A percentile compares a stretch with the other conserved stretches of the same genome.
These are phyloP conservation scores for Gymnodraco acuticeps DNA, from an alignment of 2,797 vertebrate genomes.

Conservation along the genomic window DNA sequence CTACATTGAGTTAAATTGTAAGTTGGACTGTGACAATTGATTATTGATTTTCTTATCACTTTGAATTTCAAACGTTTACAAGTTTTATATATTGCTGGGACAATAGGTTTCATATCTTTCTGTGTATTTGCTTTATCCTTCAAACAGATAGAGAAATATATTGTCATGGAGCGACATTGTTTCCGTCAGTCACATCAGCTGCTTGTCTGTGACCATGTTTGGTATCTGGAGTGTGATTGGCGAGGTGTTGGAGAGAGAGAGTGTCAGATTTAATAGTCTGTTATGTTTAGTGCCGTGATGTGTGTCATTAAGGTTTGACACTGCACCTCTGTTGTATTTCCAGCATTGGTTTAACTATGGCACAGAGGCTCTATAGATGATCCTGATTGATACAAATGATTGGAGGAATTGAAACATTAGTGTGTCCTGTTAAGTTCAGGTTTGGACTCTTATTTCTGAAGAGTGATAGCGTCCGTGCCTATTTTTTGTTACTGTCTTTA, in stretches of 20 bases:
- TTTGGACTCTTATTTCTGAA: no score
- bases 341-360: background rate
- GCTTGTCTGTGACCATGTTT: constrained; percentile 77
- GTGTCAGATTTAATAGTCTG: constrained; percentile 62
- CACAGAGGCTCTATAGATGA: background rate
- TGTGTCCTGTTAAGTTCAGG: background rate
- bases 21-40: background rate
- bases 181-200: constrained; percentile 41
- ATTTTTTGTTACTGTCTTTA: constrained; percentile 41
- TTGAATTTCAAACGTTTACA: background rate
- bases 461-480: constrained; percentile 14
- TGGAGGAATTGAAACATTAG: constrained; percentile 4
- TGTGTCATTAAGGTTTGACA: constrained; percentile 35
- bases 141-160: constrained; percentile 18
- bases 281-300: constrained; percentile 50
- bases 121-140: background rate
- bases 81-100: background rate
- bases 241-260: constrained; percentile 59
- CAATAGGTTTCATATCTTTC: background rate
- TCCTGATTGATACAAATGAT: background rate
- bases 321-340: constrained; percentile 21
- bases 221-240: constrained; percentile 74
- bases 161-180: constrained; percentile 46
- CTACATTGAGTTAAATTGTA: background rate
- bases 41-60: constrained; percentile 9